A percentile compares a stretch with the other conserved stretches of the same genome.
Conservation (phyloP, 2,888 invertebrate species). For the Aleiodes alternator region DNA sequence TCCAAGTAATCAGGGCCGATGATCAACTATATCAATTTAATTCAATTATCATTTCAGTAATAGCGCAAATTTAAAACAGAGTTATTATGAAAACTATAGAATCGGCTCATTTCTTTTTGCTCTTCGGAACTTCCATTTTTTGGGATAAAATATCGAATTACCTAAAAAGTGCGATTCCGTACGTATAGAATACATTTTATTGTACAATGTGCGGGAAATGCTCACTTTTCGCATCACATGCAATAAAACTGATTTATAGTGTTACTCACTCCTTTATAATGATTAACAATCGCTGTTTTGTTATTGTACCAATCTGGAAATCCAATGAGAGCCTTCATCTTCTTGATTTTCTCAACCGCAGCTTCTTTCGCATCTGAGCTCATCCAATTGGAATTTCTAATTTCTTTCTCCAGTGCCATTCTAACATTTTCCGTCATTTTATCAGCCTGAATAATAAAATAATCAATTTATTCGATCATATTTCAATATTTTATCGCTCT, state of each 20-base stretch:
- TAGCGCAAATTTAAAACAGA: too few species aligned
- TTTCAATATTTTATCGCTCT: background rate
- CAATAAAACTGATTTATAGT: too few species aligned
- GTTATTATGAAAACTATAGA: too few species aligned
- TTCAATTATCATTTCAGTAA: background rate
- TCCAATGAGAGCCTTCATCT: slow-evolving; percentile 77
- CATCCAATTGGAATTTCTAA: slow-evolving; percentile 78
- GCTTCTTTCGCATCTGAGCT: slow-evolving; percentile 76
- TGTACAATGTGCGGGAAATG: too few species aligned
- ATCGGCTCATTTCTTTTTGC: too few species aligned
- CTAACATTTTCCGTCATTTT: slow-evolving; percentile 78
- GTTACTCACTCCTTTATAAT: slow-evolving; percentile 76
- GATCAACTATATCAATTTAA: slow-evolving; percentile 37
- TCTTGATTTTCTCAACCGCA: slow-evolving; percentile 76
- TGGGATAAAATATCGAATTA: too few species aligned
- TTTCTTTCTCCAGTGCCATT: slow-evolving; percentile 76
- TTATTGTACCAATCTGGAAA: slow-evolving; percentile 79
- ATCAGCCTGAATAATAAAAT: slow-evolving; percentile 56
- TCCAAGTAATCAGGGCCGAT: slow-evolving; percentile 52
- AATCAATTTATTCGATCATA: background rate
- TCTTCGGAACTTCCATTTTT: too few species aligned
- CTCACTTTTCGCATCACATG: too few species aligned
- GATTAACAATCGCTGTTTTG: slow-evolving; percentile 75
- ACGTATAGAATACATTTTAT: too few species aligned
- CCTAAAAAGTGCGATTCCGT: too few species aligned